Evolutionary conservation across 2,888 invertebrate species (phyloP).

Genomic region (Alcis repandata): DNA sequence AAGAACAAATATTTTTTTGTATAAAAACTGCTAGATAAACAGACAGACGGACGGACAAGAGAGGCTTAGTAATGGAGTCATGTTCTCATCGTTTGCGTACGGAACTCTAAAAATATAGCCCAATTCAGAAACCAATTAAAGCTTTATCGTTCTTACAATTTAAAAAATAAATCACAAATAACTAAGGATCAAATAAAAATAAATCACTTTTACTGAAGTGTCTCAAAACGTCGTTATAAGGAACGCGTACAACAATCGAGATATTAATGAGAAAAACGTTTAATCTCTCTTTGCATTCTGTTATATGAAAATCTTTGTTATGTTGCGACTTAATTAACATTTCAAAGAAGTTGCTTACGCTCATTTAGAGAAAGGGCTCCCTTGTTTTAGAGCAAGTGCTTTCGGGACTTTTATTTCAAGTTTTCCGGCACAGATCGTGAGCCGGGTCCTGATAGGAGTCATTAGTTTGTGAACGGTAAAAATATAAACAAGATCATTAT

Average conservation of each 20-base stretch:
- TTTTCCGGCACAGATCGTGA: slow-evolving; percentile 37
- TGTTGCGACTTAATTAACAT: slow-evolving; percentile 44
- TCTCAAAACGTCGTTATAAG: slow-evolving; percentile 13
- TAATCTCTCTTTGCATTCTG: slow-evolving; percentile 36
- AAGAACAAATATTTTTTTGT: too few species aligned
- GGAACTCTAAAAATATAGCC: neutral
- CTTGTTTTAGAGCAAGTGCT: slow-evolving; percentile 32
- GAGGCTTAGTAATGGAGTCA: too few species aligned
- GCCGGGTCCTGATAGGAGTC: slow-evolving; percentile 26
- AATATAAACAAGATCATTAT: slow-evolving; percentile 21
- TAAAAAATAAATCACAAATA: neutral
- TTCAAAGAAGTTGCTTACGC: slow-evolving; percentile 39
- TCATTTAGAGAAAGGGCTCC: slow-evolving; percentile 31
- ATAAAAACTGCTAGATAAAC: neutral
- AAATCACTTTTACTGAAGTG: slow-evolving; percentile 3
- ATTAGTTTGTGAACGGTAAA: slow-evolving; percentile 25
- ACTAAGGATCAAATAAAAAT: neutral
- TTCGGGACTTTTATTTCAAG: slow-evolving; percentile 37
- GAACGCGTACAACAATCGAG: slow-evolving; percentile 16
- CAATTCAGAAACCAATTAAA: neutral
- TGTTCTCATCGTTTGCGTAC: too few species aligned
- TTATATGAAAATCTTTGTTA: slow-evolving; percentile 36
- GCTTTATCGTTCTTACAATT: neutral
- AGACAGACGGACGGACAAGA: too few species aligned
- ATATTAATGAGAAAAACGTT: slow-evolving; percentile 37